These are phyloP conservation scores for Papilio dardanus DNA, from an alignment of 1,140 invertebrate genomes.

Conservation along the genomic window DNA sequence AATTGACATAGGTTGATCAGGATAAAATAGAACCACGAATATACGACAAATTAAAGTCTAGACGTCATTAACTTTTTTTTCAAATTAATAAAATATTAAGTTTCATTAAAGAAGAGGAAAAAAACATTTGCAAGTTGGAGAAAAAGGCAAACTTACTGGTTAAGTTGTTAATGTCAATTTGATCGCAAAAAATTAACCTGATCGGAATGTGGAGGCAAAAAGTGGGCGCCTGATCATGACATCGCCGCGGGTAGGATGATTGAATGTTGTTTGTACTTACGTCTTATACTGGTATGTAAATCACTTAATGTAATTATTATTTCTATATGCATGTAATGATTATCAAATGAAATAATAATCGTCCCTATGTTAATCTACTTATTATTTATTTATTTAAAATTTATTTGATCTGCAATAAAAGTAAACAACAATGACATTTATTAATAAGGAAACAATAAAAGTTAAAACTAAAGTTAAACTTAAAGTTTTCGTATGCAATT, in stretches of 20 bases:
- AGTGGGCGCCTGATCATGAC: slow-evolving; percentile 45
- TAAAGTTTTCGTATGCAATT: too few species aligned
- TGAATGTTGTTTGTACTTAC: slow-evolving; percentile 16
- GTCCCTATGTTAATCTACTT: too few species aligned
- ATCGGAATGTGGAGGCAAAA: slow-evolving; percentile 57
- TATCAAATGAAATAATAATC: neutral
- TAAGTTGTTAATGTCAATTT: slow-evolving; percentile 44
- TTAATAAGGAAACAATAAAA: too few species aligned
- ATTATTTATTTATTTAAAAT: too few species aligned
- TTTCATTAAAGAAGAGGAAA: slow-evolving; percentile 1
- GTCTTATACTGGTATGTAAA: slow-evolving; percentile 7
- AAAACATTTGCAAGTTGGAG: neutral
- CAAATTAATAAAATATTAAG: slow-evolving; percentile 14
- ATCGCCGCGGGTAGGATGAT: slow-evolving; percentile 16
- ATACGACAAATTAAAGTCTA: neutral
- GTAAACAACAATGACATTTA: too few species aligned
- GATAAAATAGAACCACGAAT: neutral
- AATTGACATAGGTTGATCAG: neutral
- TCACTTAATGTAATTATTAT: neutral
- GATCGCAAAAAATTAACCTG: slow-evolving; percentile 46
- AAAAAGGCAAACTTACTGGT: slow-evolving; percentile 26
- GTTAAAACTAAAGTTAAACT: too few species aligned
- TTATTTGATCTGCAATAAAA: too few species aligned
- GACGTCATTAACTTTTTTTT: neutral
- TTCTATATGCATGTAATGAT: neutral